Percentiles rank a stretch among this genome's conserved stretches.
phyloP scores from a whole-genome alignment of 2,797 vertebrate species.

The Pseudochaenichthys georgianus region DNA sequence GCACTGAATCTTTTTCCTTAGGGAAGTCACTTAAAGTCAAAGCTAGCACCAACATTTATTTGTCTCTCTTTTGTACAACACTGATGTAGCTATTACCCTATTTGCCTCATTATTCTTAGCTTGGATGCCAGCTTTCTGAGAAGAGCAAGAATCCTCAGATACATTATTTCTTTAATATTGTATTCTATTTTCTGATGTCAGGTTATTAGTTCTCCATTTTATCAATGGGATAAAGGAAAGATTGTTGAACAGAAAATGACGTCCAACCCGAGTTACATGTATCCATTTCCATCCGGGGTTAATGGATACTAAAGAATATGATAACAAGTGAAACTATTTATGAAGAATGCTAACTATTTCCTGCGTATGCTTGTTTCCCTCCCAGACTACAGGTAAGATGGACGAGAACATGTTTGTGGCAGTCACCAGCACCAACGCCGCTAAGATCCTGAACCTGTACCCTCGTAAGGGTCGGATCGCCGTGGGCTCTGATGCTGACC shows the following conservation, averaged over 20 bases:
- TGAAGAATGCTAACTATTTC: not conserved
- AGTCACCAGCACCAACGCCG: slow-evolving; percentile 97
- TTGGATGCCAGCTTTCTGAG: not conserved
- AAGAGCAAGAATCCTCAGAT: not conserved
- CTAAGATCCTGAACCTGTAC: slow-evolving; percentile 98
- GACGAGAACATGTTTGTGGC: slow-evolving; percentile 99
- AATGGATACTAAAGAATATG: not conserved
- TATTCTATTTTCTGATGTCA: not conserved
- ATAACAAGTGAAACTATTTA: not conserved
- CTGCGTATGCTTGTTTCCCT: not conserved
- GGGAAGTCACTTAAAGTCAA: slow-evolving; percentile 3
- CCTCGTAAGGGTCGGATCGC: slow-evolving; percentile 97
- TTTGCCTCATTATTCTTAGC: not conserved
- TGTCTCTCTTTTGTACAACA: not conserved
- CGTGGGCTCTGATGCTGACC: slow-evolving; percentile 94
- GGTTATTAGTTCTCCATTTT: not conserved
- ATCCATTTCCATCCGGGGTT: not conserved
- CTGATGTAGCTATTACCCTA: not conserved
- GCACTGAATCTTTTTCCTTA: slow-evolving; percentile 12
- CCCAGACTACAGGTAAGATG: slow-evolving; percentile 97
- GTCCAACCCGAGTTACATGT: not conserved
- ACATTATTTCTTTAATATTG: not conserved
- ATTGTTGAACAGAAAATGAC: not conserved
- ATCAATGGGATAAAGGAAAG: not conserved
- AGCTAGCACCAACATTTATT: slow-evolving; percentile 12